These are phyloP conservation scores for Galerucella nymphaeae DNA, from an alignment of 2,888 invertebrate species.

Conservation along the genomic window DNA sequence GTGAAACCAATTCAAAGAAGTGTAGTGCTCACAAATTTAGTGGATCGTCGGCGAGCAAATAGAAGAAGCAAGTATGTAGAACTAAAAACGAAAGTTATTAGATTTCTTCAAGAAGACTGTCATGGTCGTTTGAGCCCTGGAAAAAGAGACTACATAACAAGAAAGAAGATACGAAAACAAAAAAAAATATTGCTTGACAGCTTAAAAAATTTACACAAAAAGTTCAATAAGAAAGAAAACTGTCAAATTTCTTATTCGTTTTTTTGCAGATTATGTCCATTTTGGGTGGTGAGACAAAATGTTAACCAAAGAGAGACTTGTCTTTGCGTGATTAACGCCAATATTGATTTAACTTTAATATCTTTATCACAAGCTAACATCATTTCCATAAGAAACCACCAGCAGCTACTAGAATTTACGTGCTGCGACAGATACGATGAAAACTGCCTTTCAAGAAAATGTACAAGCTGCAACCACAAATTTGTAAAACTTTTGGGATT, in stretches of 20 bases:
- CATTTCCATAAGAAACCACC: conserved; percentile 12
- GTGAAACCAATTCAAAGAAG: background rate
- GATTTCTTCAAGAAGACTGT: conserved; percentile 22
- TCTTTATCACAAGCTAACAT: conserved; percentile 15
- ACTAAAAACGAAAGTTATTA: conserved; percentile 17
- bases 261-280: conserved; percentile 10
- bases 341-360: conserved; percentile 8
- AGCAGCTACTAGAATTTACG: conserved; percentile 4
- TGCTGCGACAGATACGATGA: conserved; percentile 24
- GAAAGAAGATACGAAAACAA: conserved; percentile 14
- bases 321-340: conserved; percentile 7
- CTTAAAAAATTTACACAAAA: conserved; percentile 14
- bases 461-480: conserved; percentile 12
- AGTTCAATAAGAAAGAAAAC: conserved; percentile 1
- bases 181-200: conserved; percentile 8
- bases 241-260: conserved; percentile 3
- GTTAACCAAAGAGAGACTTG: conserved; percentile 14
- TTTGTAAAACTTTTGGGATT: conserved; percentile 9
- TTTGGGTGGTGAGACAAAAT: conserved; percentile 11
- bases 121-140: background rate
- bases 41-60: conserved; percentile 8
- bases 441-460: conserved; percentile 21
- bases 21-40: background rate
- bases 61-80: conserved; percentile 8
- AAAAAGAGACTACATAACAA: conserved; percentile 16